Conservation (phyloP, 1,140 invertebrate species). For the Drosophila kepulauana region DNA sequence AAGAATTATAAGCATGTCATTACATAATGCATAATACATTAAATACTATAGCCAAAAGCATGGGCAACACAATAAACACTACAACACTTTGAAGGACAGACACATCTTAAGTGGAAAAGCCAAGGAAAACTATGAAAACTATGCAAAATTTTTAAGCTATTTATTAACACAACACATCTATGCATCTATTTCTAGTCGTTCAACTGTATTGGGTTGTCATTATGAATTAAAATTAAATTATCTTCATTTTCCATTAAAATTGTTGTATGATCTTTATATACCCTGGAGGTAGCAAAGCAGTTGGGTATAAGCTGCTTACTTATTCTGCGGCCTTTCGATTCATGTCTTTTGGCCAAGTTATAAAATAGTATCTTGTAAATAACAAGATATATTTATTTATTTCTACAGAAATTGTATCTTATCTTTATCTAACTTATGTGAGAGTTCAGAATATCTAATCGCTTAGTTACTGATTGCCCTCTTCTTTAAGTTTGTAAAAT, state of each 20-base stretch:
- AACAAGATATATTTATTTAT: too few species aligned
- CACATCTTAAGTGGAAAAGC: neutral
- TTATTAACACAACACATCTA: neutral
- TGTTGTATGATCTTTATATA: neutral
- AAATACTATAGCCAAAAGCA: neutral
- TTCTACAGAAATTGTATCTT: too few species aligned
- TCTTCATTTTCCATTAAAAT: neutral
- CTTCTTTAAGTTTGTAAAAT: too few species aligned
- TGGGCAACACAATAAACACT: slow-evolving; percentile 14
- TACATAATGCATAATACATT: slow-evolving; percentile 47
- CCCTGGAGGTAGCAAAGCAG: too few species aligned
- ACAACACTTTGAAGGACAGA: slow-evolving; percentile 19
- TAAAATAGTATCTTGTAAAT: too few species aligned
- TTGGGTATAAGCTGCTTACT: too few species aligned
- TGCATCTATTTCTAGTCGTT: slow-evolving; percentile 19
- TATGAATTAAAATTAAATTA: slow-evolving; percentile 11
- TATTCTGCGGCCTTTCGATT: too few species aligned
- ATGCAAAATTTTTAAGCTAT: neutral
- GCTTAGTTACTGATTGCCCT: too few species aligned
- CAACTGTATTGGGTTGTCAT: neutral
- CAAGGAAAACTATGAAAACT: slow-evolving; percentile 5
- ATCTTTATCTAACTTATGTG: too few species aligned
- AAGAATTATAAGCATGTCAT: slow-evolving; percentile 53
- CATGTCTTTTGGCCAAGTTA: too few species aligned
- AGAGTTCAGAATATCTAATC: too few species aligned